A percentile compares a stretch with the other conserved stretches of the same genome.
phyloP scores from a whole-genome alignment of 2,113 vertebrate species.

The Thalassarche chlororhynchos region DNA sequence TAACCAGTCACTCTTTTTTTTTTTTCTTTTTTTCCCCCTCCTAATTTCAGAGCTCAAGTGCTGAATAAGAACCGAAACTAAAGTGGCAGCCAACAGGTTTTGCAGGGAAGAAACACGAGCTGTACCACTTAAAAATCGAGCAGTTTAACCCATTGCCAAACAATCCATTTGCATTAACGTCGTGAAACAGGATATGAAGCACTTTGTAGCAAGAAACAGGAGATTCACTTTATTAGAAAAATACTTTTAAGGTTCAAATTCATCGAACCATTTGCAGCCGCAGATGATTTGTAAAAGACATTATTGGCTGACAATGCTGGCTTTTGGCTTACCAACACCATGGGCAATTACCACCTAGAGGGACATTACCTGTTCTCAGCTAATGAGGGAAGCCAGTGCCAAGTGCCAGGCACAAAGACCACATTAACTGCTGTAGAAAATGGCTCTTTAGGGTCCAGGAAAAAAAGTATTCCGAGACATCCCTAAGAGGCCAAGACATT shows the following conservation, averaged over 20 bases:
- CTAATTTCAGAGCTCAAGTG: not conserved
- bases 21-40: rapidly evolving
- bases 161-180: not conserved
- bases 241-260: constrained; percentile 28
- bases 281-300: not conserved
- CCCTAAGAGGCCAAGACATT: not conserved
- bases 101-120: not conserved
- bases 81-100: not conserved
- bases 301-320: not conserved
- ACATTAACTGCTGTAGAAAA: not conserved
- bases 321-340: not conserved
- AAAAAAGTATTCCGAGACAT: not conserved
- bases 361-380: constrained; percentile 11
- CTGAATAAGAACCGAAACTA: not conserved
- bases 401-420: not conserved
- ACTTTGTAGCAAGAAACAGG: not conserved
- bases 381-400: not conserved
- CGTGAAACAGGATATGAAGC: not conserved
- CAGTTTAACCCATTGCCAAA: not conserved
- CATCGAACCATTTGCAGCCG: not conserved
- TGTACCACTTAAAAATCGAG: not conserved
- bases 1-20: not conserved
- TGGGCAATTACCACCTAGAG: constrained; percentile 3
- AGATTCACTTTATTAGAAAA: constrained; percentile 6
- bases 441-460: not conserved